Percentiles rank a stretch among this genome's conserved stretches.
phyloP scores from a whole-genome alignment of 1,140 invertebrate species.

The Riptortus pedestris region DNA sequence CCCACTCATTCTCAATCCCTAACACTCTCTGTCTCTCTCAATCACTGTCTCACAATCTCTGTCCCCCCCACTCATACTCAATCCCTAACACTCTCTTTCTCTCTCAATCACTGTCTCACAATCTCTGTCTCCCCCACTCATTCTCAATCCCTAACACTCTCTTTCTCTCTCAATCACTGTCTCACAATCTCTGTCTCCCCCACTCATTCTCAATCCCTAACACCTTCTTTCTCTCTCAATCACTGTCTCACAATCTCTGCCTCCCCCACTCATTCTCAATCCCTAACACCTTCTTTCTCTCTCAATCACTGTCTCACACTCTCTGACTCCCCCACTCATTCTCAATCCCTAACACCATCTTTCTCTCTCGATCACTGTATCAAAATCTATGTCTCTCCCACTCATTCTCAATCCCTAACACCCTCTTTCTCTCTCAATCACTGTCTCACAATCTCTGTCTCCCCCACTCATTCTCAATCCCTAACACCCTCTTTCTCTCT shows the following conservation, averaged over 20 bases:
- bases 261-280: too few relatives aligned
- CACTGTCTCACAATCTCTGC: too few relatives aligned
- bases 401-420: not conserved
- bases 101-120: too few relatives aligned
- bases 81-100: not conserved
- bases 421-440: not conserved
- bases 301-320: not conserved
- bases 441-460: not conserved
- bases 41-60: not conserved
- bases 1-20: not conserved
- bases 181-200: too few relatives aligned
- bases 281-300: not conserved
- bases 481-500: constrained; percentile 9
- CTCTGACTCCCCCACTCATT: not conserved
- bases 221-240: too few relatives aligned
- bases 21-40: not conserved
- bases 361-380: not conserved
- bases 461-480: not conserved
- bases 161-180: constrained; percentile 4
- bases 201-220: too few relatives aligned
- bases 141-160: constrained; percentile 1
- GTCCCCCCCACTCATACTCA: not conserved
- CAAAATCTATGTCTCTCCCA: not conserved
- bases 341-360: not conserved
- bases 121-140: not conserved